These are phyloP conservation scores for Platerodrilus igneus DNA, from an alignment of 2,888 invertebrate genomes.

Conservation along the genomic window DNA sequence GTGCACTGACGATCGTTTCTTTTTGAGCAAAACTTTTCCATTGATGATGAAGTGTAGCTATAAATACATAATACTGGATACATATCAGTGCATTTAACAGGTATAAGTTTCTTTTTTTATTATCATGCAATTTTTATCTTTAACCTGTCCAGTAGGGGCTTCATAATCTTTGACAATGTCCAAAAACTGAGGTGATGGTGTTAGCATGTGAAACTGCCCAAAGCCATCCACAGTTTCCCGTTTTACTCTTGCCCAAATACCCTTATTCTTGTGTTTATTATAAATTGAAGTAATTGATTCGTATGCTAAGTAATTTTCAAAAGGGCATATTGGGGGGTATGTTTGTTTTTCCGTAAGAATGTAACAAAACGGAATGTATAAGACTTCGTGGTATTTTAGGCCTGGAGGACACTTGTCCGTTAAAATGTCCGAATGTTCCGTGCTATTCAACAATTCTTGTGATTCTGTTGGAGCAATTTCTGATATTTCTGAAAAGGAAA, in stretches of 20 bases:
- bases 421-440: too few relatives aligned
- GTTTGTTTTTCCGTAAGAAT: slow-evolving; percentile 13
- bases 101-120: slow-evolving; percentile 1
- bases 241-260: slow-evolving; percentile 14
- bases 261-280: slow-evolving; percentile 1
- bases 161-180: slow-evolving; percentile 8
- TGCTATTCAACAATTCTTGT: too few relatives aligned
- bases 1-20: slow-evolving; percentile 8
- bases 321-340: slow-evolving; percentile 16
- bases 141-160: slow-evolving; percentile 2
- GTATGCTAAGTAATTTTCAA: slow-evolving; percentile 15
- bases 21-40: slow-evolving; percentile 13
- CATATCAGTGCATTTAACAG: slow-evolving; percentile 12
- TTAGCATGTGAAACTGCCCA: slow-evolving; percentile 13
- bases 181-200: slow-evolving; percentile 9
- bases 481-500: too few relatives aligned
- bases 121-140: slow-evolving; percentile 14
- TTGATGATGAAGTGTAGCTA: background rate
- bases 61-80: slow-evolving; percentile 15
- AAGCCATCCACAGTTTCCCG: slow-evolving; percentile 11
- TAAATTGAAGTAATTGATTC: slow-evolving; percentile 11
- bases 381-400: slow-evolving; percentile 5
- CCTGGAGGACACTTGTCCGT: slow-evolving; percentile 14
- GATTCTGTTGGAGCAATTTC: too few relatives aligned
- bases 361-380: slow-evolving; percentile 16